phyloP scores from a whole-genome alignment of 2,888 invertebrate genomes.

The Ischnus inquisitorius region DNA sequence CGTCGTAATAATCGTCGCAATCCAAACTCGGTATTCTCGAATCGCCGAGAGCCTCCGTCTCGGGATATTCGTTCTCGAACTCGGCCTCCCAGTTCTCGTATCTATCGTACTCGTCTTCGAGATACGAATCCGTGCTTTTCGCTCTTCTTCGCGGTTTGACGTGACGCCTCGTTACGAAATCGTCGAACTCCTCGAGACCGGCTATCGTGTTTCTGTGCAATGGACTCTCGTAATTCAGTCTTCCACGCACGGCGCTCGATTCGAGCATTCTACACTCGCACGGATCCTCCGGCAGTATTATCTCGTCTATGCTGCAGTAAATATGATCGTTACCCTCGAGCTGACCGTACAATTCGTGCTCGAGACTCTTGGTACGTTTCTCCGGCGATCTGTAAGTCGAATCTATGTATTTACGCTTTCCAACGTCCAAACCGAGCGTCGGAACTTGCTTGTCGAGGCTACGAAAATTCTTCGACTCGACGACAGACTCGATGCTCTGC shows the following conservation, averaged over 20 bases:
- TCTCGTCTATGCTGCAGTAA: slow-evolving; percentile 88
- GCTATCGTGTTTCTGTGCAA: slow-evolving; percentile 35
- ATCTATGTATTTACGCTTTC: slow-evolving; percentile 78
- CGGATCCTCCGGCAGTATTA: slow-evolving; percentile 78
- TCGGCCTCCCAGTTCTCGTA: slow-evolving; percentile 60
- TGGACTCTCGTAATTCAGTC: slow-evolving; percentile 41
- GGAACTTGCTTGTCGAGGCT: slow-evolving; percentile 40
- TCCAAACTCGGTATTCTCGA: slow-evolving; percentile 64
- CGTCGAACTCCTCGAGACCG: slow-evolving; percentile 27
- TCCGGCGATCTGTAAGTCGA: slow-evolving; percentile 72
- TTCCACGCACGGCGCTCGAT: slow-evolving; percentile 21
- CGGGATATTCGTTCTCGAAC: slow-evolving; percentile 75
- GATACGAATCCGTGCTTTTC: slow-evolving; percentile 80
- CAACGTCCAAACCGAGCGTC: slow-evolving; percentile 68
- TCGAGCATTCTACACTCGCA: slow-evolving; percentile 52
- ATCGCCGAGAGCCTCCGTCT: slow-evolving; percentile 74
- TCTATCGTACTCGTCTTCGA: slow-evolving; percentile 75
- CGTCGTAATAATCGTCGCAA: slow-evolving; percentile 69
- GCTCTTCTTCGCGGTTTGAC: slow-evolving; percentile 75
- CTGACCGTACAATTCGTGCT: slow-evolving; percentile 72
- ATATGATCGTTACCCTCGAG: slow-evolving; percentile 79
- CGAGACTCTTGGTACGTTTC: slow-evolving; percentile 74
- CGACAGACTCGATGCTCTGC: slow-evolving; percentile 69
- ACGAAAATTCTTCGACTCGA: slow-evolving; percentile 31
- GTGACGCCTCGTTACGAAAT: slow-evolving; percentile 60